These are phyloP conservation scores for Chlamydotis undulata DNA, from an alignment of 2,113 vertebrate genomes.

Conservation along the genomic window DNA sequence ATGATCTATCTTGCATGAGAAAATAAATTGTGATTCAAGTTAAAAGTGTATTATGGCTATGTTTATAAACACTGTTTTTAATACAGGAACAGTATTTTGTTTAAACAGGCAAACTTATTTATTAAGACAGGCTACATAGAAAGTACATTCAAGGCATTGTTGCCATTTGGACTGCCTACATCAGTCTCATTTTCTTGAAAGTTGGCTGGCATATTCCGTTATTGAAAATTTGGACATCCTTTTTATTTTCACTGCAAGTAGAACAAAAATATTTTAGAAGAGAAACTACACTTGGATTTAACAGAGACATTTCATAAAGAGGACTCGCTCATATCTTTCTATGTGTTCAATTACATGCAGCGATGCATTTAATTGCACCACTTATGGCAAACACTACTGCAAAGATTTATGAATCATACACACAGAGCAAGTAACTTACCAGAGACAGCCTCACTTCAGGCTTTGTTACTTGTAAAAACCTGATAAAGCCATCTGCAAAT, in stretches of 20 bases:
- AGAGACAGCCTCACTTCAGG: neutral
- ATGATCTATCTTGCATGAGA: neutral
- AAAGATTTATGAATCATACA: neutral
- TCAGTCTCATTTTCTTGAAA: neutral
- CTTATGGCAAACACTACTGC: neutral
- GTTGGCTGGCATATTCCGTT: neutral
- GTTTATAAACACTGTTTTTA: neutral
- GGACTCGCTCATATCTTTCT: neutral
- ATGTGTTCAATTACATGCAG: neutral
- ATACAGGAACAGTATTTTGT: neutral
- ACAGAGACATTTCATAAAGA: neutral
- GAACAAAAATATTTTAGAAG: slow-evolving; percentile 10
- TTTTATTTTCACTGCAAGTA: slow-evolving; percentile 46
- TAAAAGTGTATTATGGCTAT: neutral
- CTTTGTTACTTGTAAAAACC: neutral
- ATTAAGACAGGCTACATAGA: neutral
- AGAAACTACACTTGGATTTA: neutral
- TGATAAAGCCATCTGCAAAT: neutral
- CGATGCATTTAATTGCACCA: neutral
- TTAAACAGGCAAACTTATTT: neutral
- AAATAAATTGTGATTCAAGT: neutral
- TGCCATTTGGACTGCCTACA: neutral
- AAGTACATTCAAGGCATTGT: neutral
- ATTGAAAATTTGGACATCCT: neutral
- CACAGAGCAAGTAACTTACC: neutral